These are phyloP conservation scores for Neoitamus cyanurus DNA, from an alignment of 2,888 invertebrate genomes.

Conservation along the genomic window DNA sequence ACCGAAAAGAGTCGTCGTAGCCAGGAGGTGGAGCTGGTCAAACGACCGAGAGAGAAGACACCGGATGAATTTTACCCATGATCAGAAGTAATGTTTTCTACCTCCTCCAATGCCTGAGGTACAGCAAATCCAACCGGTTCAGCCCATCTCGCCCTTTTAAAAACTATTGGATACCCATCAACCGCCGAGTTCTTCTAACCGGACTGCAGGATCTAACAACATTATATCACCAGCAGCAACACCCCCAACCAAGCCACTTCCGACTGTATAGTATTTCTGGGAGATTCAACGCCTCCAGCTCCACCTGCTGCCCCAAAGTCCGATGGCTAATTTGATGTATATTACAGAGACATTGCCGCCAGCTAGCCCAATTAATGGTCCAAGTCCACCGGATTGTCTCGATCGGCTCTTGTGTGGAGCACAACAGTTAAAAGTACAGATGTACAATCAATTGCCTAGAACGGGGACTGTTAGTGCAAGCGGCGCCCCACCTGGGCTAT, in stretches of 20 bases:
- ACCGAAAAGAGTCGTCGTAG: too few species aligned
- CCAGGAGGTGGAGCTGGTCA: too few species aligned
- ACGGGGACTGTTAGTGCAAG: slow-evolving; percentile 55
- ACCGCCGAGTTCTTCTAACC: too few species aligned
- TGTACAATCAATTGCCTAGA: slow-evolving; percentile 62
- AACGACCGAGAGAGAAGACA: too few species aligned
- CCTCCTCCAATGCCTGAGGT: too few species aligned
- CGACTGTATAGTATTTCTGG: slow-evolving; percentile 61
- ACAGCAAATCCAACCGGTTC: too few species aligned
- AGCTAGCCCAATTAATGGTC: slow-evolving; percentile 81
- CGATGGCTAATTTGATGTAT: slow-evolving; percentile 91
- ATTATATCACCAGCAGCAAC: too few species aligned
- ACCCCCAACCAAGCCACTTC: slow-evolving; percentile 67
- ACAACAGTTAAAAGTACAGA: slow-evolving; percentile 87
- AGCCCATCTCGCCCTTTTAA: too few species aligned
- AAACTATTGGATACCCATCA: too few species aligned
- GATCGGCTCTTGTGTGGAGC: slow-evolving; percentile 87
- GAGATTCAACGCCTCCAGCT: slow-evolving; percentile 72
- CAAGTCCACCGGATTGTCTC: slow-evolving; percentile 86
- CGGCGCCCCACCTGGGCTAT: slow-evolving; percentile 56
- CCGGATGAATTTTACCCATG: too few species aligned
- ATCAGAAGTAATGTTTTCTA: too few species aligned
- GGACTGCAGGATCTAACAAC: too few species aligned
- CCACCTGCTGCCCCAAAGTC: slow-evolving; percentile 69
- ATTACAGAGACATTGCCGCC: slow-evolving; percentile 91